Evolutionary conservation across 64 coral and sea anemone genomes (phyloP).

Genomic region (Dendrophyllia cribrosa): DNA sequence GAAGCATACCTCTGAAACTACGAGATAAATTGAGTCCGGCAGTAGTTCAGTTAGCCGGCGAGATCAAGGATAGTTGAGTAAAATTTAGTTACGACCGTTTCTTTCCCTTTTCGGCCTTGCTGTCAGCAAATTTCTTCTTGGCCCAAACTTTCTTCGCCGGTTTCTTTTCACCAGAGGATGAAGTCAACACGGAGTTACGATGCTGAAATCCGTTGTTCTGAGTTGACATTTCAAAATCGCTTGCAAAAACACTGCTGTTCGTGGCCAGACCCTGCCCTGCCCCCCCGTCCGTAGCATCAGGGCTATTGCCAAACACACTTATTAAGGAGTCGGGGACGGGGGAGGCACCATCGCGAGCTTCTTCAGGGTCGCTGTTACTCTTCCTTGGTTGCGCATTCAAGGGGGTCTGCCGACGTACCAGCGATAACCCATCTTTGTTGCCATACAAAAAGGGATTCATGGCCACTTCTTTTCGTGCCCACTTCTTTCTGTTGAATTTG

Average conservation of each 20-base stretch:
- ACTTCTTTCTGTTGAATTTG: constrained; percentile 29
- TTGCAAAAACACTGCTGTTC: not conserved
- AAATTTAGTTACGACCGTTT: not conserved
- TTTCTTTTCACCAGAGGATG: not conserved
- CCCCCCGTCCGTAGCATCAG: not conserved
- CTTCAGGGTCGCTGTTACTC: not conserved
- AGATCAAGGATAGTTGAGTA: too few relatives aligned
- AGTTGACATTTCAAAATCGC: not conserved
- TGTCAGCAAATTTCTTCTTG: constrained; percentile 8
- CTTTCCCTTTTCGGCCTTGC: constrained; percentile 21
- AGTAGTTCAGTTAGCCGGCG: too few relatives aligned
- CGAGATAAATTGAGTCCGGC: too few relatives aligned
- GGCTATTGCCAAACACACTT: not conserved
- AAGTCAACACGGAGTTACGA: not conserved
- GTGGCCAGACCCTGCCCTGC: not conserved
- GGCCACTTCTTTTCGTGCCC: constrained; percentile 58
- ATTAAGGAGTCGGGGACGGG: not conserved
- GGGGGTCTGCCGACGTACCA: not conserved
- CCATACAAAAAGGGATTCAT: constrained; percentile 63
- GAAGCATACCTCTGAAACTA: too few relatives aligned
- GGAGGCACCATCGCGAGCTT: not conserved
- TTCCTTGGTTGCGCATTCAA: not conserved
- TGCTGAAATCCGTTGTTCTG: not conserved
- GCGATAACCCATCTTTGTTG: not conserved
- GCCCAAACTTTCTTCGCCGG: constrained; percentile 37